Percentiles rank a stretch among this genome's conserved stretches.
phyloP scores from a whole-genome alignment of 2,113 vertebrate genomes.

The Amazona vittata region DNA sequence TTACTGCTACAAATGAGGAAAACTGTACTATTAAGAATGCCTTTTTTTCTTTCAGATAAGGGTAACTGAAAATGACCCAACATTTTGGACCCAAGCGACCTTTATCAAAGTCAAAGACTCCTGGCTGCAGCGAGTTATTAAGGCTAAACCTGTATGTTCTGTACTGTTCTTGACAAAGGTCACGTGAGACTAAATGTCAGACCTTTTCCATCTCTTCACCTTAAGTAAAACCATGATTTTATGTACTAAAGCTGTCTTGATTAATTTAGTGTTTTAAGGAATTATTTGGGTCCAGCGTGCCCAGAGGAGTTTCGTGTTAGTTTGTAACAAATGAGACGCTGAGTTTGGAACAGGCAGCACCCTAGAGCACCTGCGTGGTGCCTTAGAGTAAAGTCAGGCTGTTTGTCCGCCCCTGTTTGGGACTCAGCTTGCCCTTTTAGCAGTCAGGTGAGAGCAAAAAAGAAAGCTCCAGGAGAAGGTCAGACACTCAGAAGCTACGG shows the following conservation, averaged over 20 bases:
- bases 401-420: neutral
- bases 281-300: constrained; percentile 1
- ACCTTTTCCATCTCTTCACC: constrained; percentile 53
- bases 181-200: constrained; percentile 64
- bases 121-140: constrained; percentile 13
- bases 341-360: constrained; percentile 13
- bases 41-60: constrained; percentile 39
- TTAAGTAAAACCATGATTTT: constrained; percentile 52
- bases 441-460: constrained; percentile 10
- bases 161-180: constrained; percentile 63
- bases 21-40: neutral
- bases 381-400: neutral
- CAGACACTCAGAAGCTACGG: neutral
- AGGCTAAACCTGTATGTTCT: constrained; percentile 32
- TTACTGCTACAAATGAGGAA: neutral
- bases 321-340: constrained; percentile 18
- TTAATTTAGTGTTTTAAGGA: constrained; percentile 63
- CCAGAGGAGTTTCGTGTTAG: constrained; percentile 21
- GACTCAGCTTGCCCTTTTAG: constrained; percentile 22
- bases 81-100: constrained; percentile 52
- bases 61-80: constrained; percentile 40
- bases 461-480: neutral
- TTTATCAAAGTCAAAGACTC: constrained; percentile 69
- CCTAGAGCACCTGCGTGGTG: neutral
- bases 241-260: constrained; percentile 42